A percentile compares a stretch with the other conserved stretches of the same genome.
These are phyloP conservation scores for Phoebastria nigripes DNA, from an alignment of 2,797 vertebrate genomes.

Conservation along the genomic window DNA sequence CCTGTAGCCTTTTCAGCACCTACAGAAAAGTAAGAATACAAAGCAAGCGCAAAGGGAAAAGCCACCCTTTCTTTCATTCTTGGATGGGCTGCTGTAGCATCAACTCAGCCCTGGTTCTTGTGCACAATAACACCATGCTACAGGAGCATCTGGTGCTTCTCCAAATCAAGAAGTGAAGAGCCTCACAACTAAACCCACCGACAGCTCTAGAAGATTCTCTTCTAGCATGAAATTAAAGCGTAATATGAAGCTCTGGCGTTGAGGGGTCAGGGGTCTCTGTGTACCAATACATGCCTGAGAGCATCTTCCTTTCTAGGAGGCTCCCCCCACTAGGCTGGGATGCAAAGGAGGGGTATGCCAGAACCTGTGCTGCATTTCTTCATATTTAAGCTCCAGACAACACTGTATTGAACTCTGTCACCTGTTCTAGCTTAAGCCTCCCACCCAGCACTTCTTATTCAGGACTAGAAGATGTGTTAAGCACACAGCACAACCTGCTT, in stretches of 20 bases:
- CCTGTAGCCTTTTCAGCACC: neutral
- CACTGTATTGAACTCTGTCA: neutral
- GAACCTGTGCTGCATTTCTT: neutral
- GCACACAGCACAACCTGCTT: neutral
- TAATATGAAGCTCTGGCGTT: neutral
- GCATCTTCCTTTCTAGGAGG: neutral
- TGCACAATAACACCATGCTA: accelerated
- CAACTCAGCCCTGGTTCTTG: neutral
- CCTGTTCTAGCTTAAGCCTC: neutral
- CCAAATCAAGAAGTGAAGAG: neutral
- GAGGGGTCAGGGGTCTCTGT: neutral
- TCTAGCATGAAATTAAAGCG: neutral
- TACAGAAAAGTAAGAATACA: neutral
- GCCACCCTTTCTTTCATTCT: neutral
- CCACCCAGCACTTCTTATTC: neutral
- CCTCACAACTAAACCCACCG: neutral
- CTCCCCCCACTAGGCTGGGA: neutral
- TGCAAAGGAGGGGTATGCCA: neutral
- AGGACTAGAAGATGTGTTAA: neutral
- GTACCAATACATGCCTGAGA: neutral
- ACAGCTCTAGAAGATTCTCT: neutral
- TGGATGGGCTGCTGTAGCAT: neutral
- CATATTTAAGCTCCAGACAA: neutral
- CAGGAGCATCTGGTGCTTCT: neutral
- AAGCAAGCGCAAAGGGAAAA: neutral